Conservation (phyloP, 2,888 invertebrate genomes). For the Unio pictorum region DNA sequence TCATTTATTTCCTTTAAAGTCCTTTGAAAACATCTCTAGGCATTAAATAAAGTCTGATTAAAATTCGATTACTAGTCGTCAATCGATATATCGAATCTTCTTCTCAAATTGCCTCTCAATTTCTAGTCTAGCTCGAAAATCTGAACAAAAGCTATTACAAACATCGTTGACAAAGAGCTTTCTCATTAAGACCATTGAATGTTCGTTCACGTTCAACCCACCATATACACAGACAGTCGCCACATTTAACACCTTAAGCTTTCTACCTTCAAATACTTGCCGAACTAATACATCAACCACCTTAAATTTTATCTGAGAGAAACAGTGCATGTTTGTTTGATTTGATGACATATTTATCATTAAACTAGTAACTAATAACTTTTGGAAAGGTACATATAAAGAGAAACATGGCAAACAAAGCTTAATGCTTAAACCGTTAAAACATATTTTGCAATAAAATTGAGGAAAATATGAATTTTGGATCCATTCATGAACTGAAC, state of each 20-base stretch:
- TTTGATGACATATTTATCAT: too few species aligned
- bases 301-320: conserved; percentile 4
- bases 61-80: conserved; percentile 1
- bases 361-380: too few species aligned
- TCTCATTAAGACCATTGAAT: conserved; percentile 12
- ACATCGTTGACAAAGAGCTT: conserved; percentile 9
- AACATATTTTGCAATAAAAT: too few species aligned
- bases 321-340: too few species aligned
- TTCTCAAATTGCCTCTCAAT: conserved; percentile 16
- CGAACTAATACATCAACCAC: conserved; percentile 15
- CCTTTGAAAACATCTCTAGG: too few species aligned
- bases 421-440: too few species aligned
- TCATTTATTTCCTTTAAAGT: too few species aligned
- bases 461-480: too few species aligned
- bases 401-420: too few species aligned
- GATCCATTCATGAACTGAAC: too few species aligned
- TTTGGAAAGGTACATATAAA: too few species aligned
- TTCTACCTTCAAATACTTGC: conserved; percentile 10
- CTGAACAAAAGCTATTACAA: not conserved
- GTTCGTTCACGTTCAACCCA: conserved; percentile 12
- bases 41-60: too few species aligned
- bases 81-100: conserved; percentile 12
- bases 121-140: conserved; percentile 5
- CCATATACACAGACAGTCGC: conserved; percentile 23
- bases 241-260: conserved; percentile 12